Percentiles rank a stretch among this genome's conserved stretches.
phyloP scores from a whole-genome alignment of 2,888 invertebrate species.

The Hanleya hanleyi region DNA sequence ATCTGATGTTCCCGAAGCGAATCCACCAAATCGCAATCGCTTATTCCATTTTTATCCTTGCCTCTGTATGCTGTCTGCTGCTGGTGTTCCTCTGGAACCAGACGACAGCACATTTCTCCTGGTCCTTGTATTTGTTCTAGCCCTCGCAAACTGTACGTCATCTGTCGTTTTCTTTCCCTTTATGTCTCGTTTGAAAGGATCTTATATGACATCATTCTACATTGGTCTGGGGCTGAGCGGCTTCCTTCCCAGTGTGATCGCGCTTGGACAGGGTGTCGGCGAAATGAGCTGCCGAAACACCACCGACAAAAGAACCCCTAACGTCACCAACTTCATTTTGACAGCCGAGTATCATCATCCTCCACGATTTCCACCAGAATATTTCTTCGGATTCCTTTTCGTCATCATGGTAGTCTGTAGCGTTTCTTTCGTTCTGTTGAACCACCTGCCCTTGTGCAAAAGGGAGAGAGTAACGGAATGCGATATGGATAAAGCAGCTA shows the following conservation, averaged over 20 bases:
- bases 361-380: conserved; percentile 79
- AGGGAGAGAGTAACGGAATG: conserved; percentile 37
- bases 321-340: conserved; percentile 19
- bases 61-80: conserved; percentile 72
- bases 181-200: conserved; percentile 80
- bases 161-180: conserved; percentile 89
- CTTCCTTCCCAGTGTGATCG: conserved; percentile 85
- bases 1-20: conserved; percentile 15
- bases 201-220: conserved; percentile 85
- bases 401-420: conserved; percentile 80
- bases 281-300: conserved; percentile 38
- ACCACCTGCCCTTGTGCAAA: conserved; percentile 67
- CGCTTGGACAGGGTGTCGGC: conserved; percentile 85
- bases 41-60: conserved; percentile 72
- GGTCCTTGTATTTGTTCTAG: conserved; percentile 79
- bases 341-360: conserved; percentile 73
- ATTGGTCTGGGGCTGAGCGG: conserved; percentile 75
- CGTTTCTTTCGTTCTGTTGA: conserved; percentile 79
- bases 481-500: background rate
- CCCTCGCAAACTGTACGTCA: conserved; percentile 85
- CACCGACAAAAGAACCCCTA: conserved; percentile 74
- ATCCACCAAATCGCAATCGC: conserved; percentile 72
- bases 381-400: conserved; percentile 81
- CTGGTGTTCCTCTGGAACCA: conserved; percentile 76
- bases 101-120: conserved; percentile 77